These are phyloP conservation scores for Corvus moneduloides DNA, from an alignment of 2,113 vertebrate genomes.

Conservation along the genomic window DNA sequence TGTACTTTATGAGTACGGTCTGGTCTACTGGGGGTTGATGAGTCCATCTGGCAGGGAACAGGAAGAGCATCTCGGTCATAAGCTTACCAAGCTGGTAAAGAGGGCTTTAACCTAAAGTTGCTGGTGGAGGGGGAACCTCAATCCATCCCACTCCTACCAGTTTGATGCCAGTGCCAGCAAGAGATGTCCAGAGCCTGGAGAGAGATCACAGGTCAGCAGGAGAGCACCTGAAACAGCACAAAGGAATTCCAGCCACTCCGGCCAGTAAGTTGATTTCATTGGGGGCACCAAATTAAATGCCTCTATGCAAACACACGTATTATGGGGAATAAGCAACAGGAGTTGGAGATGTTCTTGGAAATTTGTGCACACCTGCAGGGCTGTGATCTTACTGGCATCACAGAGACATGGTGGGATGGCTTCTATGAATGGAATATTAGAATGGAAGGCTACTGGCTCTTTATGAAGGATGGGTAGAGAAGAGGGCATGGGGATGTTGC, in stretches of 20 bases:
- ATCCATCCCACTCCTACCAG: background rate
- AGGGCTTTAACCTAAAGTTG: background rate
- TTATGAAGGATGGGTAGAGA: background rate
- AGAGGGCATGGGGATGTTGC: background rate
- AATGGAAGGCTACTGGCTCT: background rate
- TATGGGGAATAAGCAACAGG: background rate
- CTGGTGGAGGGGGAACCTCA: background rate
- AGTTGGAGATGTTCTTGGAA: background rate
- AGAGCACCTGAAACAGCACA: background rate
- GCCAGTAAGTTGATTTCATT: background rate
- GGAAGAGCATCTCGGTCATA: background rate
- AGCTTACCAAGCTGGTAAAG: background rate
- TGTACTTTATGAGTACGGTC: background rate
- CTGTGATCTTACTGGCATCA: background rate
- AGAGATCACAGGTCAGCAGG: background rate
- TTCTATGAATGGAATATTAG: background rate
- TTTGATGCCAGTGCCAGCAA: background rate
- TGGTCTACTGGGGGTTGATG: background rate
- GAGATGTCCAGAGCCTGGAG: background rate
- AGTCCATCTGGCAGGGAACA: background rate
- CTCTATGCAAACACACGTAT: rapidly evolving
- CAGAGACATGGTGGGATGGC: background rate
- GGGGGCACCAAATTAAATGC: background rate
- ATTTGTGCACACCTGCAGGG: background rate
- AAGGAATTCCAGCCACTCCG: background rate